Conservation (phyloP, 2,113 vertebrate genomes). For the Cranoglanis bouderius region DNA sequence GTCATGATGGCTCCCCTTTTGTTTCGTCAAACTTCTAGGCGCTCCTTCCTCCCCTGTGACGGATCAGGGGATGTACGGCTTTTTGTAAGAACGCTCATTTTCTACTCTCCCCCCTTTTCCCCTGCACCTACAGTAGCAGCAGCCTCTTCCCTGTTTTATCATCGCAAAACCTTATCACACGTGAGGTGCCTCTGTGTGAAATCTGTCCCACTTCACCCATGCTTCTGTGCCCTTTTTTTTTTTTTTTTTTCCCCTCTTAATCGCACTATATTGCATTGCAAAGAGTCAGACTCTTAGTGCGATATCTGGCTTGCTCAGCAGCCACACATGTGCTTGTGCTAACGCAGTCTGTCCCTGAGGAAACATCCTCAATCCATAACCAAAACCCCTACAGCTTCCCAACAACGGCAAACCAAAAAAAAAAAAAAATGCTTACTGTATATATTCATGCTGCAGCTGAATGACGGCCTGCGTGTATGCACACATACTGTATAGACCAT, state of each 20-base stretch:
- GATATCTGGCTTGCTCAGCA: slow-evolving; percentile 20
- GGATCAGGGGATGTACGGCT: slow-evolving; percentile 70
- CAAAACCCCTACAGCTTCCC: slow-evolving; percentile 19
- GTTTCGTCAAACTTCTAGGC: slow-evolving; percentile 65
- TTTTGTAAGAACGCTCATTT: slow-evolving; percentile 70
- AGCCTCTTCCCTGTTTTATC: neutral
- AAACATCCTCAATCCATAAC: slow-evolving; percentile 37
- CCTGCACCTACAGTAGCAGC: neutral
- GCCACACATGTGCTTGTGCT: slow-evolving; percentile 27
- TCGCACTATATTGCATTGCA: neutral
- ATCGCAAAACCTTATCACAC: neutral
- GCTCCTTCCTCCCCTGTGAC: slow-evolving; percentile 56
- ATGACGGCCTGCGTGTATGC: neutral
- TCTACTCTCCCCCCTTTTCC: slow-evolving; percentile 13
- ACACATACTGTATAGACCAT: neutral
- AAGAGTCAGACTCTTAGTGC: neutral
- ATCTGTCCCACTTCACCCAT: neutral
- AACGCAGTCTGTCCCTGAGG: neutral
- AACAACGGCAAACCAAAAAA: slow-evolving; percentile 5
- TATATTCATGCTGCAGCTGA: slow-evolving; percentile 16
- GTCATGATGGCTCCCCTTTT: slow-evolving; percentile 48
- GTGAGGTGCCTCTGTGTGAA: neutral
- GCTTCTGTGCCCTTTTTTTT: neutral
- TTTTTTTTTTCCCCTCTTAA: neutral
- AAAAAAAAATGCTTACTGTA: neutral